A percentile compares a stretch with the other conserved stretches of the same genome.
phyloP scores from a whole-genome alignment of 1,140 invertebrate genomes.

The Drosophila erecta region DNA sequence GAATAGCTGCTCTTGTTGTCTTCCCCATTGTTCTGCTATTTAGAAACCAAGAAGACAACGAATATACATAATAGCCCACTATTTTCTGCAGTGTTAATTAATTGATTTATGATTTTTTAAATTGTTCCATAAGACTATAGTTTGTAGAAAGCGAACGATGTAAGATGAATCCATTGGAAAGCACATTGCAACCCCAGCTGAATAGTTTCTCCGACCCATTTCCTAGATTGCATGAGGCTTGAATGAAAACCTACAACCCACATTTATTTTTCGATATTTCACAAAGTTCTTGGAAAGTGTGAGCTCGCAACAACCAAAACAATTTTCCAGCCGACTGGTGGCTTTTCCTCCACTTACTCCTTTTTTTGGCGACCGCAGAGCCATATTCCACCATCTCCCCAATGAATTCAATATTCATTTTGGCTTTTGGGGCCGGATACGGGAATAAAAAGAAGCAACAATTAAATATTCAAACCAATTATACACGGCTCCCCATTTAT shows the following conservation, averaged over 20 bases:
- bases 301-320: background rate
- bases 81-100: background rate
- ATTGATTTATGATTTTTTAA: background rate
- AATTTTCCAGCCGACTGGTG: background rate
- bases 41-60: background rate
- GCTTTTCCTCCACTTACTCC: background rate
- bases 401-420: slow-evolving; percentile 38
- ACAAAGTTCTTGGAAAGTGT: background rate
- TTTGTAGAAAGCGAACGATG: too few relatives aligned
- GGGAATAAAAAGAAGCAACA: slow-evolving; percentile 16
- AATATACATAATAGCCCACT: background rate
- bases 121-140: background rate
- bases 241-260: slow-evolving; percentile 10
- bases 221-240: slow-evolving; percentile 25
- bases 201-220: background rate
- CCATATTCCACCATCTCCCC: slow-evolving; percentile 5
- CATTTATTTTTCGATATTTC: slow-evolving; percentile 13
- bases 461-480: slow-evolving; percentile 75
- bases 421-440: slow-evolving; percentile 3
- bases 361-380: background rate
- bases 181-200: background rate
- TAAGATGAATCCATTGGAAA: background rate
- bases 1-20: slow-evolving; percentile 4
- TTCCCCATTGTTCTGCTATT: background rate
- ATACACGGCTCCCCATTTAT: slow-evolving; percentile 38